Evolutionary conservation across 2,888 invertebrate species (phyloP).

Genomic region (Crossocerus cetratus): DNA sequence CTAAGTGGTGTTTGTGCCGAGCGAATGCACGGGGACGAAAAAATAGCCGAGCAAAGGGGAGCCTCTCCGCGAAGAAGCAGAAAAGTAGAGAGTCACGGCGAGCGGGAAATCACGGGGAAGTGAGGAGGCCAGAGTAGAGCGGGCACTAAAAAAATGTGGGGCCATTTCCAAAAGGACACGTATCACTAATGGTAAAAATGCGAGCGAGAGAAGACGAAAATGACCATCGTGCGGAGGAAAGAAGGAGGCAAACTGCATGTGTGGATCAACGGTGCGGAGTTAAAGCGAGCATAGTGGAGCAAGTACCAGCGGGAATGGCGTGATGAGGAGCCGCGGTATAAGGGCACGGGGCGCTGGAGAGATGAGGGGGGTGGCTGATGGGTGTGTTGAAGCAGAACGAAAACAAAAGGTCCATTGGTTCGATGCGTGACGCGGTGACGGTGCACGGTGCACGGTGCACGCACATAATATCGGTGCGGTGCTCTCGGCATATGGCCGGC

Average conservation of each 20-base stretch:
- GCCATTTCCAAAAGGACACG: no score
- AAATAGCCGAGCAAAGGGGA: conserved; percentile 1
- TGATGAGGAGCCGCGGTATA: no score
- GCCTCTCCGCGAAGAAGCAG: not conserved
- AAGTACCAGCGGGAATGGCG: conserved; percentile 6
- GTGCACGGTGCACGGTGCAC: conserved; percentile 50
- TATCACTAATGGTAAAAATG: no score
- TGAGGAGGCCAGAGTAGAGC: not conserved
- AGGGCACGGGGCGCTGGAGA: not conserved
- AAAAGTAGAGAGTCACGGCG: not conserved
- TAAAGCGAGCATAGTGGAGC: not conserved
- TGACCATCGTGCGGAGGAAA: not conserved
- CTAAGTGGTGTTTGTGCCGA: conserved; percentile 47
- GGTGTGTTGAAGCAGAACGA: conserved; percentile 68
- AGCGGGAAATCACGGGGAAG: not conserved
- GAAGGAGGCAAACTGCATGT: not conserved
- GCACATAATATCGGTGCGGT: conserved; percentile 49
- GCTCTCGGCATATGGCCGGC: conserved; percentile 68
- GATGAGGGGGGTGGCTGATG: conserved; percentile 31
- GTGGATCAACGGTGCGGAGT: not conserved
- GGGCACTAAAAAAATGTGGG: not conserved
- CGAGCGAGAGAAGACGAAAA: not conserved
- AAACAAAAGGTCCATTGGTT: conserved; percentile 69
- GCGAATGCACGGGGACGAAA: conserved; percentile 35
- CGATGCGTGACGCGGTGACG: conserved; percentile 45